Base-by-base conservation (phyloP, 2,113 vertebrate species). In the Phalacrocorax pelagicus region DNA sequence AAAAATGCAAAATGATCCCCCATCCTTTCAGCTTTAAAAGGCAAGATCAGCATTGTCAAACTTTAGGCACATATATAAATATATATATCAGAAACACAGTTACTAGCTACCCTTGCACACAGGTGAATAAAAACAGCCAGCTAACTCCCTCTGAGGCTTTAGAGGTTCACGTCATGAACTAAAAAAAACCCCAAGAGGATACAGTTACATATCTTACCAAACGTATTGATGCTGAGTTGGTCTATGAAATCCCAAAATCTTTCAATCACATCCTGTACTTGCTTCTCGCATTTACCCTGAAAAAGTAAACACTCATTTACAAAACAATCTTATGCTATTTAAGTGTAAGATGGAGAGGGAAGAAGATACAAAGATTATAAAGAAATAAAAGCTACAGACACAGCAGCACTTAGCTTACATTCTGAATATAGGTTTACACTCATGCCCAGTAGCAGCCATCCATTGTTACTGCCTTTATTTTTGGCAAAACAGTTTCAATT, bases 241-340 rank as follows among this genome's bases (percentile, higher is more conserved):
- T 99, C 99, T n/a, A 99, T 99, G 94, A 99, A 99, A 96, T 99
- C 99, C 99, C 99, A 99, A 82, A 99, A 97, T 59, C 99, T 98
- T 94, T 99, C 99, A 5, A 99, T 99, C 62, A 99, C 99, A 44
- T 99, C 99, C 97, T 99, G 99, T 13, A 99, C 99, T 84, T 99
- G 99, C 95, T 99, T 99, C 98, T 99, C 99, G 5, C 99, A 99
- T 94, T 99, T 99, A 34, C 99, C 99, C 99, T 99, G 78, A 40
- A 67, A 71, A 74, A 92, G 36, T 29, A 66, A 89, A 61, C 11
- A 23, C 4, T n/a, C 51, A 23, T 11, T 94, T 72, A 85, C 36
- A 46, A 62, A 92, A 63, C 9, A 11, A 67, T 34, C 22, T 42
- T 63, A 44, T 0, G 2, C 36, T 63, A 47, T 4, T 10, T 20